A percentile compares a stretch with the other conserved stretches of the same genome.
These are phyloP conservation scores for Hyperopisus bebe DNA, from an alignment of 2,113 vertebrate species.

Conservation along the genomic window DNA sequence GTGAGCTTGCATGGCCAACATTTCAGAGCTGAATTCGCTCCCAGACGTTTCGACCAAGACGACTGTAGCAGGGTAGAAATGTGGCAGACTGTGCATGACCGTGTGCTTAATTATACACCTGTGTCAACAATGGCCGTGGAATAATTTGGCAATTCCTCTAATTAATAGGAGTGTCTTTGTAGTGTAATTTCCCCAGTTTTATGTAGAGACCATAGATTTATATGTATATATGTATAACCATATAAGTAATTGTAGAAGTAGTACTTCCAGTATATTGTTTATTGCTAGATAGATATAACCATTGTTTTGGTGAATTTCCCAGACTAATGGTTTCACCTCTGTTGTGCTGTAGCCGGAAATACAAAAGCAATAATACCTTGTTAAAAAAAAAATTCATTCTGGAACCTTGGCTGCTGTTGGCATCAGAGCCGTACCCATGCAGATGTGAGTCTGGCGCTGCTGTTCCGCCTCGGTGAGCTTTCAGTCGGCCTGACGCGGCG, in stretches of 20 bases:
- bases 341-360: background rate
- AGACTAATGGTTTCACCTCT: background rate
- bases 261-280: background rate
- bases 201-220: background rate
- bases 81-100: background rate
- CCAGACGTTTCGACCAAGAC: background rate
- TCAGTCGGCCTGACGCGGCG: conserved; percentile 32
- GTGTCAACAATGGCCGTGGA: background rate
- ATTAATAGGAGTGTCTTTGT: background rate
- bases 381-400: background rate
- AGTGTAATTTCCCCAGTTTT: background rate
- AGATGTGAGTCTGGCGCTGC: background rate
- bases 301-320: background rate
- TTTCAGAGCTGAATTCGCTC: background rate
- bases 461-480: conserved; percentile 34
- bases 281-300: background rate
- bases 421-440: background rate
- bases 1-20: background rate
- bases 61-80: background rate
- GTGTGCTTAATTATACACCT: background rate
- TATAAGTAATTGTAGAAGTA: background rate
- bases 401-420: background rate
- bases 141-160: background rate
- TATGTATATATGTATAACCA: background rate
- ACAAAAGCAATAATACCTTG: background rate